A percentile compares a stretch with the other conserved stretches of the same genome.
These are phyloP conservation scores for Temnothorax unifasciatus DNA, from an alignment of 2,888 invertebrate species.

Conservation along the genomic window DNA sequence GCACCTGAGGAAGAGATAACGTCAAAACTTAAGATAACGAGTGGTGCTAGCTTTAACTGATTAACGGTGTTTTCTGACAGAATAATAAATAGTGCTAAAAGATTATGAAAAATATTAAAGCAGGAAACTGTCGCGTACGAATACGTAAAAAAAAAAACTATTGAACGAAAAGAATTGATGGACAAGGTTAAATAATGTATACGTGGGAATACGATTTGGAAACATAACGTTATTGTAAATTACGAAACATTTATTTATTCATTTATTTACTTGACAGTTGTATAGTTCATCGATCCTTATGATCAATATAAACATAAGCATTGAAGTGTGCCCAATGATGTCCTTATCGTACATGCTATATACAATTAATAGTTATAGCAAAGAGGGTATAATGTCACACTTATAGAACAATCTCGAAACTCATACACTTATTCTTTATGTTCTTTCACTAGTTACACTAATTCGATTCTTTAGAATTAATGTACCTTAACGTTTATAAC, in stretches of 20 bases:
- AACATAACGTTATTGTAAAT: slow-evolving; percentile 76
- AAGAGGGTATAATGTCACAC: slow-evolving; percentile 79
- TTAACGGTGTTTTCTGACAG: slow-evolving; percentile 66
- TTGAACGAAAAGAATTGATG: not conserved
- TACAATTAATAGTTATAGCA: slow-evolving; percentile 79
- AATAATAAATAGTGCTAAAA: slow-evolving; percentile 62
- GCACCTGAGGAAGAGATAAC: slow-evolving; percentile 63
- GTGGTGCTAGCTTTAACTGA: slow-evolving; percentile 57
- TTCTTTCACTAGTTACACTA: slow-evolving; percentile 69
- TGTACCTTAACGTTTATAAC: slow-evolving; percentile 50
- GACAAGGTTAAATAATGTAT: slow-evolving; percentile 9
- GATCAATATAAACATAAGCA: slow-evolving; percentile 84
- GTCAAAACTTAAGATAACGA: slow-evolving; percentile 70
- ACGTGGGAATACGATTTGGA: slow-evolving; percentile 44
- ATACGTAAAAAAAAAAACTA: not conserved
- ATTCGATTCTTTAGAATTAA: slow-evolving; percentile 60
- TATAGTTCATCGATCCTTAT: slow-evolving; percentile 79
- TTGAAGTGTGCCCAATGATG: slow-evolving; percentile 80
- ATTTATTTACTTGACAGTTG: slow-evolving; percentile 82
- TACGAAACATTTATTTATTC: slow-evolving; percentile 83
- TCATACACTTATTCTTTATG: slow-evolving; percentile 71
- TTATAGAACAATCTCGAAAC: slow-evolving; percentile 76
- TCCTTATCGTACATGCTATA: slow-evolving; percentile 83
- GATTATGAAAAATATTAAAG: slow-evolving; percentile 58
- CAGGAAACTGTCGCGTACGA: not conserved